A percentile compares a stretch with the other conserved stretches of the same genome.
These are phyloP conservation scores for Cerceris ruficornis DNA, from an alignment of 2,888 invertebrate species.

Conservation along the genomic window DNA sequence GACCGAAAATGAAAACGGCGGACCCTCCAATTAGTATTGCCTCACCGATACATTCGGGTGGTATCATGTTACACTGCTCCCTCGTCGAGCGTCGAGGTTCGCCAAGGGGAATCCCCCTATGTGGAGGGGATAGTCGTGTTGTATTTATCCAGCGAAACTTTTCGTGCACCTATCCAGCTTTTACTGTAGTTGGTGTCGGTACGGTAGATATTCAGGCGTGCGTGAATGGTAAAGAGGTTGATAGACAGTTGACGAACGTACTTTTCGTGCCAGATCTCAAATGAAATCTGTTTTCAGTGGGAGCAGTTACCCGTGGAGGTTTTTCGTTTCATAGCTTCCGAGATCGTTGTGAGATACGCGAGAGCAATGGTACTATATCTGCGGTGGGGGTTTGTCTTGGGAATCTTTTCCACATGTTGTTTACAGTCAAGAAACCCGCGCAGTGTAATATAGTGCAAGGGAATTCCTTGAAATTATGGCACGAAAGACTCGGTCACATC, in stretches of 20 bases:
- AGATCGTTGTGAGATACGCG: slow-evolving; percentile 10
- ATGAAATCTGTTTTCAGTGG: slow-evolving; percentile 24
- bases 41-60: too few species aligned
- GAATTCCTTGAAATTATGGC: slow-evolving; percentile 8
- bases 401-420: slow-evolving; percentile 13
- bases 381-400: slow-evolving; percentile 2
- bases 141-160: too few species aligned
- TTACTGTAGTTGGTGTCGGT: slow-evolving; percentile 27
- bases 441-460: slow-evolving; percentile 1
- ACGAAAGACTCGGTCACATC: slow-evolving; percentile 18
- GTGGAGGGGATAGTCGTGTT: too few species aligned
- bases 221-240: slow-evolving; percentile 1
- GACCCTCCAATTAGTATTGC: too few species aligned
- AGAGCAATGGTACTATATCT: background rate
- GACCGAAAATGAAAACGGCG: too few species aligned
- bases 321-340: slow-evolving; percentile 20
- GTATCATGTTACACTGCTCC: too few species aligned
- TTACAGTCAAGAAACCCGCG: slow-evolving; percentile 2
- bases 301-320: slow-evolving; percentile 2
- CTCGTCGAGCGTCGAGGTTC: too few species aligned
- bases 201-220: slow-evolving; percentile 25
- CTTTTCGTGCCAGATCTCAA: slow-evolving; percentile 40
- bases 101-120: too few species aligned
- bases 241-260: slow-evolving; percentile 32
- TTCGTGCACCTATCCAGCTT: too few species aligned